Base-by-base conservation (phyloP, 2,113 vertebrate species). In the Balaeniceps rex region DNA sequence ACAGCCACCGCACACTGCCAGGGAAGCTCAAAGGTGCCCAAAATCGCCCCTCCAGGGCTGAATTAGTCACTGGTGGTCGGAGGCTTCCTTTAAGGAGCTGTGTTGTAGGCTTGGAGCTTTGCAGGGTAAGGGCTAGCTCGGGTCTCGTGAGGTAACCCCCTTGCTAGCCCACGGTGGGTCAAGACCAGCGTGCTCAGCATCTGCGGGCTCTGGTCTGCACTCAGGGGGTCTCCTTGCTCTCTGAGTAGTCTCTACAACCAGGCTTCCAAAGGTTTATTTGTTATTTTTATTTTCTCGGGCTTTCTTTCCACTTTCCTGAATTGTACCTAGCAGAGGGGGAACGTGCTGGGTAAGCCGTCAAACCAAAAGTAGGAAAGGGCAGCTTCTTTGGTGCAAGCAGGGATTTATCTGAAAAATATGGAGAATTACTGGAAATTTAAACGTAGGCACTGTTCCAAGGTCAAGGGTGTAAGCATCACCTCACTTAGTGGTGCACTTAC, bases 371-470 rank as follows among this genome's bases (percentile, higher is more conserved):
- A n/a, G 66, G 55, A 77, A 81, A 89, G 72, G 25, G 61, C 14
- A 86, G 5, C 10, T 83, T 58, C 72, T 83, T 18, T 47, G 38
- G 4, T 46, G 44, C 70, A 83, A 84, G 60, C n/a, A 49, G 23
- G 60, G 66, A 60, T 88, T 81, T 44, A 58, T 22, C 36, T 54
- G 28, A 85, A 83, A 85, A 69, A 65, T 65, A 79, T 2, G 23
- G 57, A 92, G 70, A 91, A 85, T 91, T 91, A 88, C 77, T 89
- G 89, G 89, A 90, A 97, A 89, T 89, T 70, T 52, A 60, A 89
- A 87, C 0, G 0, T 61, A 57, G 77, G 71, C 77, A 69, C 12
- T 68, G 38, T 70, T 79, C 63, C 72, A 92, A 93, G 85, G 90
- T 89, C 85, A 89, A 38, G 46, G 15, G 38, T 72, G 47, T 36